phyloP scores from a whole-genome alignment of 2,113 vertebrate species.

The Pelecanus crispus region DNA sequence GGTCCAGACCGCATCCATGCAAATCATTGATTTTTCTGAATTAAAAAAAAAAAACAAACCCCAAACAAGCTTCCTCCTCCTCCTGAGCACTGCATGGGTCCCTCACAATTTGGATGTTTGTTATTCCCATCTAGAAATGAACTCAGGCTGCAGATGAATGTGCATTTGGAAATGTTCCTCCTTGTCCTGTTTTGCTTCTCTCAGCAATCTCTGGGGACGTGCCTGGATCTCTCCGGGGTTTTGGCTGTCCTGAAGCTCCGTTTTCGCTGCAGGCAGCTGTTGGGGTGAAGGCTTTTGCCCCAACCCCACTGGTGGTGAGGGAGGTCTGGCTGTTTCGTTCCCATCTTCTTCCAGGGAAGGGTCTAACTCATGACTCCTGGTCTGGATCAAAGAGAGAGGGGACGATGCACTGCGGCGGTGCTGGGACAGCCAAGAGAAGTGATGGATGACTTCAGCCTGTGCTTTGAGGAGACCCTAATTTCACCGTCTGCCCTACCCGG shows the following conservation, averaged over 20 bases:
- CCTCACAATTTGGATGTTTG: not conserved
- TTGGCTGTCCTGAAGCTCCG: not conserved
- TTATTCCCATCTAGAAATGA: not conserved
- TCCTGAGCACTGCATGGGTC: not conserved
- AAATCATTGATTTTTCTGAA: not conserved
- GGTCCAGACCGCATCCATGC: not conserved
- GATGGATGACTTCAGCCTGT: not conserved
- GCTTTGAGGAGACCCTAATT: not conserved
- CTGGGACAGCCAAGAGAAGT: not conserved
- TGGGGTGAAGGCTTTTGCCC: not conserved
- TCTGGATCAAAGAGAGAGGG: not conserved
- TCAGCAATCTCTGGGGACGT: not conserved
- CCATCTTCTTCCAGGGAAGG: not conserved
- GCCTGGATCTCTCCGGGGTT: not conserved
- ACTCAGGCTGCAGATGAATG: not conserved
- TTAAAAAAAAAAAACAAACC: not conserved
- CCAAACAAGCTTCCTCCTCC: not conserved
- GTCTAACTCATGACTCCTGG: not conserved
- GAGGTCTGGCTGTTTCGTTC: not conserved
- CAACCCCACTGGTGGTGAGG: not conserved
- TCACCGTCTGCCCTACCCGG: not conserved
- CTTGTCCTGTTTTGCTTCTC: accelerated
- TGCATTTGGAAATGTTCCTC: not conserved
- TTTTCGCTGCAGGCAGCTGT: not conserved
- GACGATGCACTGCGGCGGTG: accelerated